These are phyloP conservation scores for Sebastes kiyomatsui DNA, from an alignment of 2,797 vertebrate species.

Conservation along the genomic window DNA sequence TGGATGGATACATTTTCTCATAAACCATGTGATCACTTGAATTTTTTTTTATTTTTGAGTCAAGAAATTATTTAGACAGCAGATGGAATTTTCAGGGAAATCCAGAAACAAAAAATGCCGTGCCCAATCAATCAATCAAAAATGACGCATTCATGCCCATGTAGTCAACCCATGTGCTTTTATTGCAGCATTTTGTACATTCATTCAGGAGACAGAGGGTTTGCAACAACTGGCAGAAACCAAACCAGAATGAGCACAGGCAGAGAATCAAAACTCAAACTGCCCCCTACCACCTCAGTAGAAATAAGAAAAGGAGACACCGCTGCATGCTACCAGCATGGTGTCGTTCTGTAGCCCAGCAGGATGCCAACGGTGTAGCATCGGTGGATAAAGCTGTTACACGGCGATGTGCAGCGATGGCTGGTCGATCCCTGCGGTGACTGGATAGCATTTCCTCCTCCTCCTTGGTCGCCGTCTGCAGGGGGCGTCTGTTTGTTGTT, in stretches of 20 bases:
- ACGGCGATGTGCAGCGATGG: not conserved
- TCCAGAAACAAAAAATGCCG: not conserved
- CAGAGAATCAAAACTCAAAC: not conserved
- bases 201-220: not conserved
- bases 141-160: rapidly evolving
- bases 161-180: no score
- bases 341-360: constrained; percentile 21
- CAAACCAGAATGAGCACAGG: not conserved
- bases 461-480: not conserved
- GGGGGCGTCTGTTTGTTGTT: constrained; percentile 41
- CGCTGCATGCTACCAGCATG: constrained; percentile 8
- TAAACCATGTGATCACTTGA: no score
- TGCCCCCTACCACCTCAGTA: not conserved
- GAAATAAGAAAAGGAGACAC: not conserved
- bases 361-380: not conserved
- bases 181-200: not conserved
- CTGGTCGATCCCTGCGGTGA: not conserved
- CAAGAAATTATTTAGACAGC: not conserved
- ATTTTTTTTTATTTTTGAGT: no score
- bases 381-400: constrained; percentile 10
- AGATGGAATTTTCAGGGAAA: no score
- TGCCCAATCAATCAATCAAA: not conserved
- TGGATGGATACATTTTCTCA: no score
- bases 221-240: no score
- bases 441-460: constrained; percentile 2